Base-by-base conservation (phyloP, 2,113 vertebrate genomes). In the Phyllostomus hastatus region DNA sequence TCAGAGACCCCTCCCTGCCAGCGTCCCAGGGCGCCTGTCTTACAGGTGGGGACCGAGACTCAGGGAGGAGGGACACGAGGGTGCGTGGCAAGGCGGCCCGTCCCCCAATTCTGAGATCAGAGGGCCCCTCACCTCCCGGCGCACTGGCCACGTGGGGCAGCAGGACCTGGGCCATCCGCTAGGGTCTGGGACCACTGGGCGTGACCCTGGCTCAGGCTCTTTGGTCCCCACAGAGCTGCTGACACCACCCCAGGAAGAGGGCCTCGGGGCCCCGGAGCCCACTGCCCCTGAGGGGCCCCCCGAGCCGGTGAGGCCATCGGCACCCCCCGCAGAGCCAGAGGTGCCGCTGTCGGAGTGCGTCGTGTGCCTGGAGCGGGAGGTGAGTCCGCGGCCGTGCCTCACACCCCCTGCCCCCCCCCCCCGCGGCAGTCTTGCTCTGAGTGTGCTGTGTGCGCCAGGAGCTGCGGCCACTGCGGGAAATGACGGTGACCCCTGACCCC, bases 361-460 rank as follows among this genome's bases (percentile, higher is more conserved):
- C 1, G 99, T 99, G 93, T 99, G 99, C 98, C 98, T 99, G 99
- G 99, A 99, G 95, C 98, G 38, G 0, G 99, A 98, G 99, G 99
- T 99, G 96, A 98, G 98, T 1, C 46, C 3, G 4, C 1, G 4
- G 6, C 59, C 35, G 6, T 35, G 48, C 48, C 10, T 12, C 48
- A 3, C 38, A 3, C 38, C 3, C 38, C 38, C 38, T 4, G 3
- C 38, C 3, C 38, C 38, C 38, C 38, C 38, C 38, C 38, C 38
- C 38, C 38, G 38, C 38, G 38, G 38, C 3, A 4, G 38, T 41
- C 38, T 41, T 4, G 38, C 43, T 43, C 43, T 43, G 43, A 43
- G 82, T 73, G 8, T 12, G 4, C 12, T 19, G 28, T 48, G 20
- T 41, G 43, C 61, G 19, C 28, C 28, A 59, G 57, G 24, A 61